These are phyloP conservation scores for Meloidogyne hapla DNA, from an alignment of 1,140 invertebrate genomes.

Conservation along the genomic window DNA sequence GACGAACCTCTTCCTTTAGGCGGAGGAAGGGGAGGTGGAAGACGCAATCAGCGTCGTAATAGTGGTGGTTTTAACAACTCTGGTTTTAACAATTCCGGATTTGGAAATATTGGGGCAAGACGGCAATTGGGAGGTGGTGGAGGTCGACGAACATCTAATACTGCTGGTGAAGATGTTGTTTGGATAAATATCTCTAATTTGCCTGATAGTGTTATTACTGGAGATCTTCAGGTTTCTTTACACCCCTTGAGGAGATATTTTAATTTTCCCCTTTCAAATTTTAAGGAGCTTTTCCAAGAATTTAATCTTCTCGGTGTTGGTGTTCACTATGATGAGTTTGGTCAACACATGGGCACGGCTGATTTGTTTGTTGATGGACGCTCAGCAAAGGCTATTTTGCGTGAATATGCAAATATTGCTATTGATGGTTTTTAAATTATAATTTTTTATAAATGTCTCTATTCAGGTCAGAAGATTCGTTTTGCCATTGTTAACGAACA, in stretches of 20 bases:
- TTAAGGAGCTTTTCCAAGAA: conserved; percentile 45
- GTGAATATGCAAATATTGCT: conserved; percentile 40
- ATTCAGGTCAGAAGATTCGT: conserved; percentile 13
- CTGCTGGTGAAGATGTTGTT: conserved; percentile 19
- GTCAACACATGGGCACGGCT: conserved; percentile 33
- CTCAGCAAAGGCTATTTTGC: conserved; percentile 32
- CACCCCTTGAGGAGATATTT: no score
- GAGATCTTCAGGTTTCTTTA: conserved; percentile 21
- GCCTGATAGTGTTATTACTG: conserved; percentile 23
- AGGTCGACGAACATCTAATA: neutral
- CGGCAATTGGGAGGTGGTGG: neutral
- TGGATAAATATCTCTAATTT: conserved; percentile 29
- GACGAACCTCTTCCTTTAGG: conserved; percentile 2
- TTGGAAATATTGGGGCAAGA: neutral
- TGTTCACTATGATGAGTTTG: conserved; percentile 39
- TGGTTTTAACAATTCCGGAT: neutral
- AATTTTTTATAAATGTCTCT: neutral
- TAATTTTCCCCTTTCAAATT: neutral
- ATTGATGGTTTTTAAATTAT: conserved; percentile 26
- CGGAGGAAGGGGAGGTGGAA: neutral
- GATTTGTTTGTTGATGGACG: conserved; percentile 33
- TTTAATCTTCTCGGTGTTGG: conserved; percentile 37
- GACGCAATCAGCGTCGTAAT: neutral
- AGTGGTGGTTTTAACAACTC: neutral
- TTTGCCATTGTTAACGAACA: conserved; percentile 31